Base-by-base conservation (phyloP, 2,888 invertebrate genomes). In the Podabrus alpinus region DNA sequence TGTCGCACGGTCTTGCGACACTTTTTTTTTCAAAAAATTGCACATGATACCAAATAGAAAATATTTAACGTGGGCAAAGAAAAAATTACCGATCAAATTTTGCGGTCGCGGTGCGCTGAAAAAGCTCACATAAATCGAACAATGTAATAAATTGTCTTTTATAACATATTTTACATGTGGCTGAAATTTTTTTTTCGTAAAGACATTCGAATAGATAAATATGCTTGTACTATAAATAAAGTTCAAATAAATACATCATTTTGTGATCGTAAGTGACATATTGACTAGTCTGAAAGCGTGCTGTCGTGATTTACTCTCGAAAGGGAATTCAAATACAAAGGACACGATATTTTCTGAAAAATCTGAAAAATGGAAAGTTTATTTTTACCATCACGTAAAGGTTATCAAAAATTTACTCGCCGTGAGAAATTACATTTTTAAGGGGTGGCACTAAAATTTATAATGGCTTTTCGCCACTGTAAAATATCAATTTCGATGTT, bases 221-320 rank as follows among this genome's bases (percentile, higher is more conserved):
- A 67, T 29, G 66, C 73, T 66, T 74, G 73, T 74, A 61, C 60
- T 21, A n/a, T 68, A 25, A 45, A 59, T 68, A 64, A 66, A 64
- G 17, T 10, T 72, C 71, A 73, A 76, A 76, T 76, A 73, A 76
- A 76, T 76, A 76, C 71, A 76, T 77, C 76, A 77, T 62, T 59
- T 61, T 24, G 64, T 73, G 78, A 74, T 77, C 70, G 73, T 61
- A 73, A 75, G 68, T 78, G 79, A 79, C 79, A 79, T 77, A 78
- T 78, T 78, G 79, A 79, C 76, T 77, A 70, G 78, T 78, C 74
- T 74, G 74, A 74, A 69, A 66, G 71, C 77, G 71, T 77, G 78
- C 75, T 69, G 73, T 67, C 79, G 79, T 79, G 79, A 79, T 79
- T 79, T 79, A 79, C 75, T 74, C 59, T 66, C 45, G 45, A 45